These are phyloP conservation scores for Spatulosminthurus flaviceps DNA, from an alignment of 2,888 invertebrate species.

Conservation along the genomic window DNA sequence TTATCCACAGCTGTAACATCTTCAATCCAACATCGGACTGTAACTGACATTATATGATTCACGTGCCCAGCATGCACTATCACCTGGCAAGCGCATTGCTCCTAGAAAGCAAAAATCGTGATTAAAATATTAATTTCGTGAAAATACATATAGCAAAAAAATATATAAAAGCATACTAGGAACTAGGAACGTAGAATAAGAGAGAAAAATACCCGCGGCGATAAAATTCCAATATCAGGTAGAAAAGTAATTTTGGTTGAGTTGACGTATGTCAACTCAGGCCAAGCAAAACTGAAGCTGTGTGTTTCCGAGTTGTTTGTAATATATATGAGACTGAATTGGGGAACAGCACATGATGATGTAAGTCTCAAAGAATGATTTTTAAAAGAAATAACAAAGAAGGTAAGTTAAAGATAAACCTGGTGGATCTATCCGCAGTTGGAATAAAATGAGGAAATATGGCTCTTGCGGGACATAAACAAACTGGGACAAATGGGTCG, in stretches of 20 bases:
- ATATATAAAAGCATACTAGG: background rate
- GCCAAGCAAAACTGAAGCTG: conserved; percentile 57
- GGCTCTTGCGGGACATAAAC: conserved; percentile 52
- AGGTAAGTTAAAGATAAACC: conserved; percentile 23
- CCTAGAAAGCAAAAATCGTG: conserved; percentile 16
- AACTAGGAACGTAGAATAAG: no score
- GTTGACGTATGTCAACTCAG: conserved; percentile 52
- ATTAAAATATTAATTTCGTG: background rate
- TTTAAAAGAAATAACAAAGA: conserved; percentile 8
- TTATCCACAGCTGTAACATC: conserved; percentile 30
- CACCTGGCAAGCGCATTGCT: conserved; percentile 47
- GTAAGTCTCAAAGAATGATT: background rate
- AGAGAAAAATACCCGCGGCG: conserved; percentile 47
- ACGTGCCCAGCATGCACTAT: conserved; percentile 56
- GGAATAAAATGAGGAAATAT: conserved; percentile 57
- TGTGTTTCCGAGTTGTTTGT: conserved; percentile 56
- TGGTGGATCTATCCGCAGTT: conserved; percentile 53
- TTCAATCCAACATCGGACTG: conserved; percentile 46
- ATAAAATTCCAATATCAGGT: conserved; percentile 55
- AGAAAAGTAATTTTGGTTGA: conserved; percentile 58
- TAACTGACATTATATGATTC: conserved; percentile 43
- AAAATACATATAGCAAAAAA: background rate
- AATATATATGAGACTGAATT: conserved; percentile 53
- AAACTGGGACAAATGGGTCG: conserved; percentile 54
- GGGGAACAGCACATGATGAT: no score